Conservation (phyloP, 92 coral and sea anemone species). For the Palythoa caribaeorum region DNA sequence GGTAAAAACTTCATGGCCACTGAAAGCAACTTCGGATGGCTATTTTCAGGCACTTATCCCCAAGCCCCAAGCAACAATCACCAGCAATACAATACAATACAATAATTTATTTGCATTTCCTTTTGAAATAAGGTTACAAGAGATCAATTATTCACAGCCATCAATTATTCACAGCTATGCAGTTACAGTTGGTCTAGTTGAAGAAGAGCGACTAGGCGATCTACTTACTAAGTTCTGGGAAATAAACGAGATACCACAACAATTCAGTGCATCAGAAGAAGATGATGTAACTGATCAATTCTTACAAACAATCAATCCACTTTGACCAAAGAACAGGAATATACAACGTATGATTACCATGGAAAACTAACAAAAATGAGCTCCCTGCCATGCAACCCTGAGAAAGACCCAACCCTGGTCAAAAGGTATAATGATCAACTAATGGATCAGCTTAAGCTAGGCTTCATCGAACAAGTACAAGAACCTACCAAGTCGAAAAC, state of each 20-base stretch:
- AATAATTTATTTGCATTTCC: too few species aligned
- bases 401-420: too few species aligned
- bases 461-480: slow-evolving; percentile 8
- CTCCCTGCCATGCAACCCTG: slow-evolving; percentile 32
- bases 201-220: neutral
- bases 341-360: too few species aligned
- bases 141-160: too few species aligned
- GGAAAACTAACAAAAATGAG: too few species aligned
- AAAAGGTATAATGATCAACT: neutral
- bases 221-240: too few species aligned
- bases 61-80: neutral
- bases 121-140: too few species aligned
- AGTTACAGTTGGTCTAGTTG: neutral
- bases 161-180: neutral
- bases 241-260: neutral
- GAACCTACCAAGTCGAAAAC: neutral
- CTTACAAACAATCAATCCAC: slow-evolving; percentile 2
- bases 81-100: too few species aligned
- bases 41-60: neutral
- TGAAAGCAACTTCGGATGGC: neutral
- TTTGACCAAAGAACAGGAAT: neutral
- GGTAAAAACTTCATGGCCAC: neutral
- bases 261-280: neutral
- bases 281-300: neutral
- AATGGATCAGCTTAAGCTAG: slow-evolving; percentile 56